Evolutionary conservation across 2,888 invertebrate species (phyloP), one percentile per base, ranked within the genome.

Genomic region (Adineta ricciae): DNA sequence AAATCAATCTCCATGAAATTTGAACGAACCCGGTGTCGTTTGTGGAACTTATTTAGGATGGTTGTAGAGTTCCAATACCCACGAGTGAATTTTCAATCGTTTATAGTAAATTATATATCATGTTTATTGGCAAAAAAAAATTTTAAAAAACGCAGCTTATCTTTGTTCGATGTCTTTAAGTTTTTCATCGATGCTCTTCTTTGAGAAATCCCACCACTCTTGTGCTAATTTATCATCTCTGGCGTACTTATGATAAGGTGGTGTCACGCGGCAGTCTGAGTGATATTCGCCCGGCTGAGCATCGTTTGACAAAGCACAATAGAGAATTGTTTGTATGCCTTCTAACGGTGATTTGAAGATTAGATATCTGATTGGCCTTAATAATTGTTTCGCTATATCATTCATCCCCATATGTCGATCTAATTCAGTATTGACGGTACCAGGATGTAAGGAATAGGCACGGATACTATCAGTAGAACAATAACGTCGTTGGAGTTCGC

Each of bases 401-500:
- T 0, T 5, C 24, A n/a, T 8, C 21, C 5, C 1, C 27, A 83
- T 27, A 83, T 83, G 5, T 50, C 83, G 83, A 46, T 49, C 32
- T 46, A 83, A 49, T 27, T 8, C 49, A 1, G 83, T 83, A 50
- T 83, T 83, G 2, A 50, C 50, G 2, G 32, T n/a, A 2, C 49
- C 83, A 27, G 83, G 83, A 50, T 83, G 83, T 27, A 83, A 32
- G 27, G 49, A 49, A 83, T 83, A 83, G 21, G 83, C 83, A 82
- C 27, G 38, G 27, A 82, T 82, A 27, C 41, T 82, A 27, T 82
- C 9, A 16, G 38, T n/a, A 16, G 7, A 21, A n/a, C 3, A 38
- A 27, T 32, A 36, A 50, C 83, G 83, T n/a, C 83, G 49, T 50
- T 49, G 27, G 2, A 83, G 50, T 83, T 83, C 83, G 19, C 46